These are phyloP conservation scores for Eira barbara DNA, from an alignment of 2,113 vertebrate species.

Conservation along the genomic window DNA sequence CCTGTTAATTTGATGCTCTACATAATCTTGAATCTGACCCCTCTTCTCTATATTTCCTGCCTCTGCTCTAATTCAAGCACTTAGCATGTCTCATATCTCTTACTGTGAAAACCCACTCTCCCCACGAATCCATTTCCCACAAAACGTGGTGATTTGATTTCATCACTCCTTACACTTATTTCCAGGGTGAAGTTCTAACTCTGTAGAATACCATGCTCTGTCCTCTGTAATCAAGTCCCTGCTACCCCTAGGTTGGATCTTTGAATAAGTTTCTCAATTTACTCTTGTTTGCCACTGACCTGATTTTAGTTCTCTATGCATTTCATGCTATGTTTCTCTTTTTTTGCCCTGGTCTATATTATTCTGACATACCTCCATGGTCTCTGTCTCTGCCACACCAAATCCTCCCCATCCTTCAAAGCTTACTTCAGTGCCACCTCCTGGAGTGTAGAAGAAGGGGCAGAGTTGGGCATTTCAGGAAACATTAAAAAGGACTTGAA, in stretches of 20 bases:
- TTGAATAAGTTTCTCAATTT: neutral
- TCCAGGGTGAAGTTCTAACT: neutral
- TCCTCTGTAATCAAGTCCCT: neutral
- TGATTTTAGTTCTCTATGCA: neutral
- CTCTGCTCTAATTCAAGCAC: neutral
- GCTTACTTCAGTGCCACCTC: neutral
- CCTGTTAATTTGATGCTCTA: neutral
- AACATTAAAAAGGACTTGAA: neutral
- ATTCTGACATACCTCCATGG: neutral
- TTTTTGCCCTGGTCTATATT: neutral
- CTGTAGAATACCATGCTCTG: neutral
- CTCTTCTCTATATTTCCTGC: neutral
- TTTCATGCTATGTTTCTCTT: neutral
- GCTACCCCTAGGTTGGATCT: neutral
- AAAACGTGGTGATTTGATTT: neutral
- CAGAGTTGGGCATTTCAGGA: neutral
- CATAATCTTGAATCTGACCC: neutral
- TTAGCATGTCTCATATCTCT: neutral
- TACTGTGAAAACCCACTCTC: neutral
- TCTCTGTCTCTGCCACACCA: neutral
- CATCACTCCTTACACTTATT: neutral
- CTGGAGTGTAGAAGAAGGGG: neutral
- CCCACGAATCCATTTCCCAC: neutral
- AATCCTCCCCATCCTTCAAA: neutral
- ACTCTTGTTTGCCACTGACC: neutral